Evolutionary conservation across 2,888 invertebrate genomes (phyloP), one percentile per base, ranked within the genome.

Genomic region (Xylota segnis): DNA sequence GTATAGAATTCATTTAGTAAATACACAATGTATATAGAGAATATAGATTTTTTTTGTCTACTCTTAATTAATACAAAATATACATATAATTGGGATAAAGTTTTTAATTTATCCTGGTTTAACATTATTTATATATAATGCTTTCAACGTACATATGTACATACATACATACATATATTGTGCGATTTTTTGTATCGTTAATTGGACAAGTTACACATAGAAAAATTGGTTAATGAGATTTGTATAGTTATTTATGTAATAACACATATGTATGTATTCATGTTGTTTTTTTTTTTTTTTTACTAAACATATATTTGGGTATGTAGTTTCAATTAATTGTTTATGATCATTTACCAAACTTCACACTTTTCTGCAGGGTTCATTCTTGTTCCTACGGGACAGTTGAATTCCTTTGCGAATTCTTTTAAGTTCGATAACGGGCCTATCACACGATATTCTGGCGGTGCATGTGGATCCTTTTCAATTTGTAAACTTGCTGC

Each of bases 401-500:
- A 97, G 18, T 94, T 93, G 90, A 97, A 97, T 89, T 95, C 96
- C 27, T 94, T 92, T 5, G 96, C 94, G 90, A 97, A 97, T 90
- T 97, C 97, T 52, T 93, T 93, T 61, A 96, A 93, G 91, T 97
- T 97, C 12, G 96, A 95, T 76, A 97, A 93, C 0, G 97, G 95
- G 0, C 97, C 97, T 83, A 96, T 95, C 0, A 97, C 97, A 88
- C 97, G 93, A 91, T 95, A 97, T 89, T 95, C 95, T 0, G 97
- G 95, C 0, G 97, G 96, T 6, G 96, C 95, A 91, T 98, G 98
- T 18, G 97, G 95, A 90, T 98, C 98, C 90, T 98, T 98, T 90
- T 98, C 96, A 88, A 98, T 96, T 92, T 98, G 96, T 89, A 98
- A 94, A 87, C 96, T 94, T 0, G 94, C 95, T 0, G 97, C 96